Conservation (phyloP, 2,888 invertebrate genomes). For the Aplocera efformata region DNA sequence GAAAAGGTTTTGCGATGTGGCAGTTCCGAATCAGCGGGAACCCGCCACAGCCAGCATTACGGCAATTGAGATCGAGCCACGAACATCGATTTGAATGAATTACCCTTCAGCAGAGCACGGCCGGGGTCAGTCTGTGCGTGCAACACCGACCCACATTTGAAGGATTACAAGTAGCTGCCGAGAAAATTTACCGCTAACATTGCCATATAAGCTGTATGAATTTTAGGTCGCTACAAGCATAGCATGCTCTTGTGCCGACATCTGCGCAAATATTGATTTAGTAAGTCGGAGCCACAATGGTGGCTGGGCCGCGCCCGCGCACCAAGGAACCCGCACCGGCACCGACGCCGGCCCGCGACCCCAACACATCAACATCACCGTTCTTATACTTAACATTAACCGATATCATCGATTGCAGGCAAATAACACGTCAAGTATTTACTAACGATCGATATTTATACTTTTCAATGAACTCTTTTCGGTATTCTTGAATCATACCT, state of each 20-base stretch:
- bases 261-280: conserved; percentile 81
- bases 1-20: not conserved
- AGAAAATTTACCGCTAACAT: conserved; percentile 80
- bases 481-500: no score
- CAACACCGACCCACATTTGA: conserved; percentile 76
- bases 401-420: conserved; percentile 44
- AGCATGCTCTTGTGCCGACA: conserved; percentile 77
- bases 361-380: conserved; percentile 37
- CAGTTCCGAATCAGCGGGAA: conserved; percentile 3
- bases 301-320: conserved; percentile 44
- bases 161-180: conserved; percentile 78
- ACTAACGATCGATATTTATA: conserved; percentile 34
- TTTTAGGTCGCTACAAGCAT: conserved; percentile 79
- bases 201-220: conserved; percentile 79
- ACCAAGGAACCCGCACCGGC: no score
- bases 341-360: conserved; percentile 31
- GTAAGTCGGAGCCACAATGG: conserved; percentile 73
- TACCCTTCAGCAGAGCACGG: conserved; percentile 60
- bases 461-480: conserved; percentile 9
- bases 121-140: conserved; percentile 74
- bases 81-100: conserved; percentile 60
- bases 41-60: conserved; percentile 25
- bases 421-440: conserved; percentile 39
- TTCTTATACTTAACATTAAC: conserved; percentile 44
- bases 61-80: conserved; percentile 36